Base-by-base conservation (phyloP, 2,113 vertebrate species). In the Percopsis transmontana region DNA sequence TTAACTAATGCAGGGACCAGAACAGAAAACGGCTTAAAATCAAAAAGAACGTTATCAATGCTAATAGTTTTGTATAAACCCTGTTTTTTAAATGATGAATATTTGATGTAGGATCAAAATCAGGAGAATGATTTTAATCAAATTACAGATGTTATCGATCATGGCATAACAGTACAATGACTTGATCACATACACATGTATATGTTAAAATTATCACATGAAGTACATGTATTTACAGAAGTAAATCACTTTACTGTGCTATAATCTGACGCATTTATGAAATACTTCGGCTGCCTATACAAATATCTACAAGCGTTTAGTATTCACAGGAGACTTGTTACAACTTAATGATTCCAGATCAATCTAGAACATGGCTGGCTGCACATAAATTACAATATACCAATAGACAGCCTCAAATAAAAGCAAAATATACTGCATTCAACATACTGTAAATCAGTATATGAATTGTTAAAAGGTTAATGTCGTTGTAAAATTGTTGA, bases 241-340 rank as follows among this genome's bases (percentile, higher is more conserved):
- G 52, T 15, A 58, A 81, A 80, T 76, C 76, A 81, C 72, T 61
- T 41, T 69, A 55, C 67, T 77, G 78, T 64, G 64, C 63, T 76
- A 62, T 52, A 57, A 74, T 61, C 59, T 42, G 56, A 80, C 53
- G 77, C 45, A 11, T 72, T 67, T 68, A 50, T 75, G 75, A 82
- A 82, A 80, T 75, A 76, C 66, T 74, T 54, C 74, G n/a, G 70
- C 62, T 66, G 74, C 67, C 67, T 85, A 79, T 87, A 85, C 79
- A 90, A 80, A 84, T 86, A 79, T 85, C 81, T 86, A 84, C 79
- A 84, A 80, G 79, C 81, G 27, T 76, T 76, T 81, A 76, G 75
- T 81, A 84, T 76, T 88, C 74, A 88, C 63, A 55, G 69, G 58
- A 76, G 52, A 54, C 68, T 61, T 66, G 61, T 72, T 76, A 61